Conservation (phyloP, 2,888 invertebrate species). For the Selenia dentaria region DNA sequence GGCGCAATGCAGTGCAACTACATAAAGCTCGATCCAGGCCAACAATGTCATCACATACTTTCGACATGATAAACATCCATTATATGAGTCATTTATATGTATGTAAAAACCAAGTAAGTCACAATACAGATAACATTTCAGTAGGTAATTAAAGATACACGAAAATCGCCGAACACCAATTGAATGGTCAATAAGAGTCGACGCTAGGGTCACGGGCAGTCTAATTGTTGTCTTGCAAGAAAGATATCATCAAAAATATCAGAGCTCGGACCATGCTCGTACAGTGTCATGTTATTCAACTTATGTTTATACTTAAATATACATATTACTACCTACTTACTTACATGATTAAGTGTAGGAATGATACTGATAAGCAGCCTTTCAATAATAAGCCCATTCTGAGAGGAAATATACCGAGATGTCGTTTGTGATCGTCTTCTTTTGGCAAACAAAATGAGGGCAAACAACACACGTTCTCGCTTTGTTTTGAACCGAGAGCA, state of each 20-base stretch:
- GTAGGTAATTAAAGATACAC: slow-evolving; percentile 44
- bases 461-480: slow-evolving; percentile 5
- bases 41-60: slow-evolving; percentile 2
- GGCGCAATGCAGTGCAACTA: background rate
- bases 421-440: slow-evolving; percentile 35
- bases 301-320: too few species aligned
- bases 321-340: too few species aligned
- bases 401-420: slow-evolving; percentile 62
- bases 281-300: too few species aligned
- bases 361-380: slow-evolving; percentile 57
- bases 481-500: slow-evolving; percentile 10
- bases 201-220: slow-evolving; percentile 70
- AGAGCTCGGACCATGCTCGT: slow-evolving; percentile 11
- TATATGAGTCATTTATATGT: slow-evolving; percentile 23
- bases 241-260: slow-evolving; percentile 44
- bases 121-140: slow-evolving; percentile 24
- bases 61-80: slow-evolving; percentile 12
- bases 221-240: slow-evolving; percentile 62
- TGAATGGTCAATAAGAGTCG: slow-evolving; percentile 72
- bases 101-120: slow-evolving; percentile 1
- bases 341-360: slow-evolving; percentile 45
- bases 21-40: slow-evolving; percentile 17
- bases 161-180: slow-evolving; percentile 72
- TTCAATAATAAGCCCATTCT: slow-evolving; percentile 61
- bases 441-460: slow-evolving; percentile 26